Evolutionary conservation across 2,113 vertebrate genomes (phyloP), one percentile per base, ranked within the genome.

Genomic region (Xiphorhynchus elegans): DNA sequence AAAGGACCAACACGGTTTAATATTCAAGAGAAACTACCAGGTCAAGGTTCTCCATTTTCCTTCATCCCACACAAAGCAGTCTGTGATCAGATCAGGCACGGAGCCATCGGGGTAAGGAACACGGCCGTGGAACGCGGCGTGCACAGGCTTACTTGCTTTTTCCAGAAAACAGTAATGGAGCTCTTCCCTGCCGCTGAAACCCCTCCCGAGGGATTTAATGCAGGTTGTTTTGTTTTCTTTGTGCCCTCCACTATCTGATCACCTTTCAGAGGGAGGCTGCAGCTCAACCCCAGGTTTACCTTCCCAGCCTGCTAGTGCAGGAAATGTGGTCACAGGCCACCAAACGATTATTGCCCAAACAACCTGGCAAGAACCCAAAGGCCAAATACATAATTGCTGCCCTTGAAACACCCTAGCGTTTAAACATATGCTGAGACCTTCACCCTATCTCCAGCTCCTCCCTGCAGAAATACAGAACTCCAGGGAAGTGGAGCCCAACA

Each of bases 41-140:
- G 90, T 86, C 93, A 96, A 78, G 68, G 92, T 83, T 90, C 93
- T 88, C 85, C 0, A 2, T 40, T 96, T 93, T 33, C 90, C 85
- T 74, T 31, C 1, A 1, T 64, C 44, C 31, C 2, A 0, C 88
- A 87, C 75, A 83, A 39, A 74, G 64, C 11, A 0, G 55, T 10
- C 67, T 88, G 72, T 53, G 80, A 96, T 97, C 96, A 89, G 93
- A 95, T 82, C 82, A 63, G 85, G 91, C 90, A 74, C 44, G 5
- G 70, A 75, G 93, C 93, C 96, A 84, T 3, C 1, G 0, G 39
- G 68, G 33, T 53, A 6, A 69, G 72, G 67, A 90, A 12, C 59
- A 70, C 0, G 1, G 26, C 28, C 2, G 1, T 25, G n/a, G 29
- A 31, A 53, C 2, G 0, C 1, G 1, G 76, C 7, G 0, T 58